Conservation (phyloP, 1,140 invertebrate genomes). For the Goniozus legneri region DNA sequence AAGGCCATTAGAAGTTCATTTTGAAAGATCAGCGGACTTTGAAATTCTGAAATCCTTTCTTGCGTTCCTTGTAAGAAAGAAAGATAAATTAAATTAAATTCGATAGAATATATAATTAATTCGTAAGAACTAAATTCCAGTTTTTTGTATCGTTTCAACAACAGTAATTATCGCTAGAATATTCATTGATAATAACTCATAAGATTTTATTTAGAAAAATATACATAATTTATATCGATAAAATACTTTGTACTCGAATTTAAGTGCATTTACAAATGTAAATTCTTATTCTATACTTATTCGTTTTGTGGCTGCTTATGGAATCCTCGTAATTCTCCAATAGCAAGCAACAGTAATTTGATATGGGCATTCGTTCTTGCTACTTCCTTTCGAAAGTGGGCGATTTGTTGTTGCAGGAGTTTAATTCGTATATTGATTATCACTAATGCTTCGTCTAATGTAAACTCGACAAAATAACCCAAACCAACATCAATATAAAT, state of each 20-base stretch:
- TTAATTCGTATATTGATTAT: conserved; percentile 70
- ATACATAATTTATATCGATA: neutral
- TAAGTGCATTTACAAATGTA: neutral
- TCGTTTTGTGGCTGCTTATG: conserved; percentile 11
- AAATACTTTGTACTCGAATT: conserved; percentile 1
- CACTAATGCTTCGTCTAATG: conserved; percentile 64
- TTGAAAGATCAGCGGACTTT: conserved; percentile 11
- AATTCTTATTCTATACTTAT: too few relatives aligned
- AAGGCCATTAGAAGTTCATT: conserved; percentile 6
- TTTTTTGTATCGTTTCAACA: neutral
- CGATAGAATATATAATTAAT: neutral
- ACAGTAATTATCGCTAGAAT: neutral
- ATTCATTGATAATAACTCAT: neutral
- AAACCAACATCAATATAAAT: conserved; percentile 75
- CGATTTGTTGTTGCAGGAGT: conserved; percentile 61
- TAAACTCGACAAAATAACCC: conserved; percentile 73
- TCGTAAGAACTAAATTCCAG: neutral
- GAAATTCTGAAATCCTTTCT: conserved; percentile 1
- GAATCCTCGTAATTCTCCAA: conserved; percentile 58
- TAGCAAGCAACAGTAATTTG: conserved; percentile 69
- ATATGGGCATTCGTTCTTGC: conserved; percentile 74
- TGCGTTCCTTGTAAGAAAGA: conserved; percentile 45
- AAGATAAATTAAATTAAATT: neutral
- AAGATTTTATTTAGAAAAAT: neutral
- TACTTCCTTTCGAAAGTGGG: conserved; percentile 63